These are phyloP conservation scores for Ptilodon capucinus DNA, from an alignment of 2,888 invertebrate species.

Conservation along the genomic window DNA sequence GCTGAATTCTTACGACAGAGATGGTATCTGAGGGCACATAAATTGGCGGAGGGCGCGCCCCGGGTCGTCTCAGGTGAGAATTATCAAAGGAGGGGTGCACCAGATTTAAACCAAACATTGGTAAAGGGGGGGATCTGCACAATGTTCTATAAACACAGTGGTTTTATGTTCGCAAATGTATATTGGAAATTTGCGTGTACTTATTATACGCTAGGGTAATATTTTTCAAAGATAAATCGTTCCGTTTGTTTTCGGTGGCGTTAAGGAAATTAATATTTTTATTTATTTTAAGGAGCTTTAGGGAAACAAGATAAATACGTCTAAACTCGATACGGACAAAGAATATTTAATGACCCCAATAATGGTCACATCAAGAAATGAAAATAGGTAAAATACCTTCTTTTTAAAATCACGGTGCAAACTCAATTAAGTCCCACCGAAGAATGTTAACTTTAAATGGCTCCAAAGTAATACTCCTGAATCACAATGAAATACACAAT, in stretches of 20 bases:
- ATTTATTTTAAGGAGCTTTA: not conserved
- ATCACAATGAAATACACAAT: constrained; percentile 50
- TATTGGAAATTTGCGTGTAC: constrained; percentile 34
- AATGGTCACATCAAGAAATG: too few species aligned
- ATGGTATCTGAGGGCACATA: constrained; percentile 72
- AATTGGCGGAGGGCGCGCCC: constrained; percentile 58
- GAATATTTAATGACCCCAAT: too few species aligned
- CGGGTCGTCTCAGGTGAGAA: constrained; percentile 72
- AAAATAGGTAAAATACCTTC: not conserved
- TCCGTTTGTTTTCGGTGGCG: constrained; percentile 9
- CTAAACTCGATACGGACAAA: too few species aligned
- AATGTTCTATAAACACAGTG: constrained; percentile 31
- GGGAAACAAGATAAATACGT: not conserved
- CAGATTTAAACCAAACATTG: constrained; percentile 76
- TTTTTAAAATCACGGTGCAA: constrained; percentile 25
- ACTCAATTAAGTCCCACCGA: constrained; percentile 62
- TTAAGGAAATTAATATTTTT: not conserved
- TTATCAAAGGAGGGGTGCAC: constrained; percentile 68
- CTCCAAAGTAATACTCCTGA: constrained; percentile 53
- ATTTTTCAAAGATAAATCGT: constrained; percentile 26
- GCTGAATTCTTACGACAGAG: constrained; percentile 68
- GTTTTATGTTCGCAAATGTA: constrained; percentile 31
- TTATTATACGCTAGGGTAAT: constrained; percentile 31
- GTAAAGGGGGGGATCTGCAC: constrained; percentile 34
- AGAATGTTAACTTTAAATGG: constrained; percentile 36